Percentiles rank a stretch among this genome's conserved stretches.
Evolutionary conservation across 1,140 invertebrate genomes (phyloP).

Genomic region (Physella acuta): DNA sequence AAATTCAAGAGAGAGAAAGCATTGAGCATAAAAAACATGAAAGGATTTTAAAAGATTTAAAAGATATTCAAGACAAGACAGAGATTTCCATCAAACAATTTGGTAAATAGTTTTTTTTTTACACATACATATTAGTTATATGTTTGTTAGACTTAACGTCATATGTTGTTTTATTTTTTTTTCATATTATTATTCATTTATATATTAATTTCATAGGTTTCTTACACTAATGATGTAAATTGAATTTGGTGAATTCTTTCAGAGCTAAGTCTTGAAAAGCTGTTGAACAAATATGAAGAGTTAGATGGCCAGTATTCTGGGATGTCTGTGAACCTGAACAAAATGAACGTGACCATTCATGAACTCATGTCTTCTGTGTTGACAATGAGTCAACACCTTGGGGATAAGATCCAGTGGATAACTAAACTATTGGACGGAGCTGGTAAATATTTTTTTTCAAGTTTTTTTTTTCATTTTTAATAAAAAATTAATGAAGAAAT

Average conservation of each 20-base stretch:
- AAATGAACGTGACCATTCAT: conserved; percentile 67
- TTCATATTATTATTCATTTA: too few relatives aligned
- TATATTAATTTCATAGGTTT: background rate
- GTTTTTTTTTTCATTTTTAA: too few relatives aligned
- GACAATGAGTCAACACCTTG: conserved; percentile 62
- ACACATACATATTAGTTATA: too few relatives aligned
- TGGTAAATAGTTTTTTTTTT: too few relatives aligned
- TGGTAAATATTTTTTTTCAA: conserved; percentile 58
- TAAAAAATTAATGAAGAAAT: too few relatives aligned
- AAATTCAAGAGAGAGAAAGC: conserved; percentile 61
- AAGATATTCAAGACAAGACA: conserved; percentile 64
- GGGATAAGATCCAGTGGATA: conserved; percentile 66
- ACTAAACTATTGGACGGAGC: conserved; percentile 64
- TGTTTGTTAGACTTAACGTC: background rate
- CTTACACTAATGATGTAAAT: too few relatives aligned
- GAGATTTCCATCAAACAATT: conserved; percentile 65
- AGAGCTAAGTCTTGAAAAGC: conserved; percentile 63
- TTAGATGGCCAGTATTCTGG: conserved; percentile 64
- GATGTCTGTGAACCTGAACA: conserved; percentile 66
- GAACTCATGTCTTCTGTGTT: conserved; percentile 64
- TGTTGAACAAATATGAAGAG: conserved; percentile 65
- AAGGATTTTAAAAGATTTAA: conserved; percentile 65
- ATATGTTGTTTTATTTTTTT: background rate
- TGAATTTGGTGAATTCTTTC: too few relatives aligned
- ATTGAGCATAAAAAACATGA: conserved; percentile 63